A percentile compares a stretch with the other conserved stretches of the same genome.
phyloP scores from a whole-genome alignment of 2,888 invertebrate species.

The Athripsodes cinereus region DNA sequence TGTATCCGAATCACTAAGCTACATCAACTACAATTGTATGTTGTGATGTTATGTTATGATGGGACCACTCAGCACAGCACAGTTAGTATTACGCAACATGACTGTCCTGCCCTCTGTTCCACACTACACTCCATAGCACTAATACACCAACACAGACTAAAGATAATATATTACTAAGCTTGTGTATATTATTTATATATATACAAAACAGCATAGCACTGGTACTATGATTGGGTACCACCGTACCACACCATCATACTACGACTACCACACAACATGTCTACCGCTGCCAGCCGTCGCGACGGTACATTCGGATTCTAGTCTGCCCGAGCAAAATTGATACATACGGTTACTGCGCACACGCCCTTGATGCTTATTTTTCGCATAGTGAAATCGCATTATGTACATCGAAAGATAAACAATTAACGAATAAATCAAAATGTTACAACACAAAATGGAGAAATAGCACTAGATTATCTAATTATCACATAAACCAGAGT shows the following conservation, averaged over 20 bases:
- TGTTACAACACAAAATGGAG: conserved; percentile 9
- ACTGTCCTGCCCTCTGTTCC: conserved; percentile 33
- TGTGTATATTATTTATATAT: not conserved
- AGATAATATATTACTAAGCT: not conserved
- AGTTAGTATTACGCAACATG: conserved; percentile 30
- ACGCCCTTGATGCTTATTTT: conserved; percentile 43
- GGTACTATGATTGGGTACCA: not conserved
- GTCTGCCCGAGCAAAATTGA: conserved; percentile 40
- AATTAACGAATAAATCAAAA: not conserved
- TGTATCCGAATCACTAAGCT: not conserved
- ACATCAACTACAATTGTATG: not conserved
- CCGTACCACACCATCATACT: not conserved
- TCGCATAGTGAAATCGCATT: conserved; percentile 37
- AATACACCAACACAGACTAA: not conserved
- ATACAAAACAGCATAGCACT: not conserved
- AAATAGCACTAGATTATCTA: not conserved
- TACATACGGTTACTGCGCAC: conserved; percentile 35
- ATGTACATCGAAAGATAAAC: conserved; percentile 29
- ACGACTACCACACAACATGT: conserved; percentile 38
- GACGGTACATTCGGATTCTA: conserved; percentile 33
- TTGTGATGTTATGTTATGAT: not conserved
- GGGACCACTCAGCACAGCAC: conserved; percentile 11
- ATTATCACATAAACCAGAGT: not conserved
- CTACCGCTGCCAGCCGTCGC: conserved; percentile 35
- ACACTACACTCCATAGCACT: conserved; percentile 34